Conservation (phyloP, 2,888 invertebrate genomes). For the Xestobium rufovillosum region DNA sequence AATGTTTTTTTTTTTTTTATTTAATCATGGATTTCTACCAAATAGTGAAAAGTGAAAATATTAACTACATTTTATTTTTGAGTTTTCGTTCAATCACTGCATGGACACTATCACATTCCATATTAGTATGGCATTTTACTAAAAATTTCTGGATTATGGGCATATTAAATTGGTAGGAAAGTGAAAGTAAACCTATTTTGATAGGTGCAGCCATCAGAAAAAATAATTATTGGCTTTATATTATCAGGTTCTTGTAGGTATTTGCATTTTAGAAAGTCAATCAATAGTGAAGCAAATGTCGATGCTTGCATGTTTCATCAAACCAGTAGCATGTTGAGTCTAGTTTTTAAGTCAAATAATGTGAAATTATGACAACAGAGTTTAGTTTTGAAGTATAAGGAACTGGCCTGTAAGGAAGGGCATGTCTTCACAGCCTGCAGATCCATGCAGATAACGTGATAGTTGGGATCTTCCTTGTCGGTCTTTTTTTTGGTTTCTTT, state of each 20-base stretch:
- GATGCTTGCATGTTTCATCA: constrained; percentile 22
- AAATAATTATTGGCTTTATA: constrained; percentile 25
- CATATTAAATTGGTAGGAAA: no score
- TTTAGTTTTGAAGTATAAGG: constrained; percentile 27
- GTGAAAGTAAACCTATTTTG: constrained; percentile 28
- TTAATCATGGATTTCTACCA: no score
- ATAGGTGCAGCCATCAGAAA: constrained; percentile 27
- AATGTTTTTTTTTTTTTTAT: no score
- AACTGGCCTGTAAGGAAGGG: constrained; percentile 15
- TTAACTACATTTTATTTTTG: constrained; percentile 20
- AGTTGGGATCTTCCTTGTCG: no score
- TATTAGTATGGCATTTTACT: constrained; percentile 29
- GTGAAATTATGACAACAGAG: constrained; percentile 27
- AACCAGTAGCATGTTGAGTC: constrained; percentile 25
- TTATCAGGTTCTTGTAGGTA: constrained; percentile 11
- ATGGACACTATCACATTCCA: constrained; percentile 30
- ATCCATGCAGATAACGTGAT: constrained; percentile 22
- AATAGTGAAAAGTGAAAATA: no score
- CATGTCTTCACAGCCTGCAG: constrained; percentile 19
- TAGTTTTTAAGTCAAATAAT: constrained; percentile 22
- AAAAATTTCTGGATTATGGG: constrained; percentile 23
- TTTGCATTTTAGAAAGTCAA: constrained; percentile 13
- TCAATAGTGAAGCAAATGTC: constrained; percentile 16
- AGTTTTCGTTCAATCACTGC: constrained; percentile 23
- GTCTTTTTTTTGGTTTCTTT: no score